These are phyloP conservation scores for Hyla sarda DNA, from an alignment of 2,113 vertebrate species.

Conservation along the genomic window DNA sequence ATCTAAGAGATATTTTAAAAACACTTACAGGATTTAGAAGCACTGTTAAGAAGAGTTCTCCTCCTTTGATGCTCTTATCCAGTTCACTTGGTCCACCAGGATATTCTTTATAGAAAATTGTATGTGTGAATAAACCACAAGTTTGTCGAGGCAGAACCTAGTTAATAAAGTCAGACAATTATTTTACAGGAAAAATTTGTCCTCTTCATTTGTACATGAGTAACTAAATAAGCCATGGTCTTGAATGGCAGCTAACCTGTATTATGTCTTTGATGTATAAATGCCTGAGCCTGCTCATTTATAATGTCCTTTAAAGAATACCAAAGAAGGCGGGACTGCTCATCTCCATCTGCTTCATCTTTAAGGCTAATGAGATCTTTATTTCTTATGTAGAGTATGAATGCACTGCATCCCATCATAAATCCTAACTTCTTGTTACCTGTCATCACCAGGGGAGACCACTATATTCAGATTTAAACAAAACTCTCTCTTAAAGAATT, in stretches of 20 bases:
- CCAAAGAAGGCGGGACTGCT: too few relatives aligned
- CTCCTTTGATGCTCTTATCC: constrained; percentile 94
- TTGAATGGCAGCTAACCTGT: neutral
- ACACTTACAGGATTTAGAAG: constrained; percentile 94
- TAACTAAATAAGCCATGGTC: neutral
- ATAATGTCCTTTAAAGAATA: neutral
- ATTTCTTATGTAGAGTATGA: too few relatives aligned
- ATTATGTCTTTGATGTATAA: neutral
- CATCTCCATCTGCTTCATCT: too few relatives aligned
- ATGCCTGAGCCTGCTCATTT: neutral
- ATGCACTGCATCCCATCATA: too few relatives aligned
- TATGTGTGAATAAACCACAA: constrained; percentile 97
- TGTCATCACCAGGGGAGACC: too few relatives aligned
- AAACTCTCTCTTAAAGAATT: too few relatives aligned
- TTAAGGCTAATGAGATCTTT: too few relatives aligned
- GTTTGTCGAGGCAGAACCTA: constrained; percentile 98
- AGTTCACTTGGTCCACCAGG: constrained; percentile 94
- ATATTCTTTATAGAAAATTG: constrained; percentile 98
- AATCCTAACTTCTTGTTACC: too few relatives aligned
- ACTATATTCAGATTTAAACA: too few relatives aligned
- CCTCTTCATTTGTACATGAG: neutral
- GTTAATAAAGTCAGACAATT: constrained; percentile 41
- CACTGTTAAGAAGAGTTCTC: constrained; percentile 95
- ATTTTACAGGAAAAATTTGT: neutral
- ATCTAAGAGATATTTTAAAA: neutral